Percentiles rank a stretch among this genome's conserved stretches.
These are phyloP conservation scores for Muscicapa comitata DNA, from an alignment of 2,797 vertebrate species.

Conservation along the genomic window DNA sequence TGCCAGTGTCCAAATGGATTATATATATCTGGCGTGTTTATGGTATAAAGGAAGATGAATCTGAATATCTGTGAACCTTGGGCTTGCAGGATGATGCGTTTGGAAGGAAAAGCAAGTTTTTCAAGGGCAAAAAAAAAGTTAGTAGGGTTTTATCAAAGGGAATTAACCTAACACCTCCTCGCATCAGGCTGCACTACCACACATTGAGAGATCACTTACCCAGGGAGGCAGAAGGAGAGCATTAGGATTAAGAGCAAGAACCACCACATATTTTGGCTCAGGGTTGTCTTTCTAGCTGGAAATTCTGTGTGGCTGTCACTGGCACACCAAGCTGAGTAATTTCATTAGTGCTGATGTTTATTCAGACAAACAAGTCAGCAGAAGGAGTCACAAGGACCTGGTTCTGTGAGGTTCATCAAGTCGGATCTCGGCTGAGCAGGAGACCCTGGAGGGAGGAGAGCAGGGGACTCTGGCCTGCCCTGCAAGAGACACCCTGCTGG, in stretches of 20 bases:
- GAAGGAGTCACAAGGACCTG: neutral
- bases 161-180: conserved; percentile 30
- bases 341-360: neutral
- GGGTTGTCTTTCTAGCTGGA: neutral
- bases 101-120: conserved; percentile 38
- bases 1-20: conserved; percentile 60
- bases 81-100: conserved; percentile 34
- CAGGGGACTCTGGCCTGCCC: neutral
- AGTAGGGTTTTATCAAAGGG: conserved; percentile 12
- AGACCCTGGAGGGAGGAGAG: neutral
- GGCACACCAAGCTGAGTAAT: neutral
- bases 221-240: neutral
- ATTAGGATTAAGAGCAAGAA: neutral
- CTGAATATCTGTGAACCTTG: conserved; percentile 55
- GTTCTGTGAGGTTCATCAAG: neutral
- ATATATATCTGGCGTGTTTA: conserved; percentile 58
- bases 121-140: conserved; percentile 46
- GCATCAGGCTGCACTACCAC: neutral
- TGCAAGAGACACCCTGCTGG: neutral
- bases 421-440: neutral
- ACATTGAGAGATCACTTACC: neutral
- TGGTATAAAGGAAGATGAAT: conserved; percentile 53
- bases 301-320: neutral
- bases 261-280: neutral
- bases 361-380: neutral